Percentiles rank a stretch among this genome's conserved stretches.
phyloP scores from a whole-genome alignment of 2,888 invertebrate species.

The Archips crataeganus region DNA sequence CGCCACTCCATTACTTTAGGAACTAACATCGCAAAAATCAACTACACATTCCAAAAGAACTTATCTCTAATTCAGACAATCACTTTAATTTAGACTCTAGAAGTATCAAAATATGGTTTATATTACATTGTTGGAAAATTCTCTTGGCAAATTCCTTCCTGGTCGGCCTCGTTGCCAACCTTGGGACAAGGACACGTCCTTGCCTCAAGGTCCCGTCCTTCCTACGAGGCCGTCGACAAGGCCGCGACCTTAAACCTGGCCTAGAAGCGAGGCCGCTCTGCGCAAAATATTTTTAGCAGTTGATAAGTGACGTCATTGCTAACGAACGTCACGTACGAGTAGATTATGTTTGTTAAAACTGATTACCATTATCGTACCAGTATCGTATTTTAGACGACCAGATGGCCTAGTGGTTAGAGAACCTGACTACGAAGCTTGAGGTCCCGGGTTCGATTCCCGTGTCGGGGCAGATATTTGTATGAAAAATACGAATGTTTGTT shows the following conservation, averaged over 20 bases:
- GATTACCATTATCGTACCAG: too few relatives aligned
- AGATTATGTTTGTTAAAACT: too few relatives aligned
- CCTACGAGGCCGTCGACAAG: constrained; percentile 16
- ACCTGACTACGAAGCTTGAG: too few relatives aligned
- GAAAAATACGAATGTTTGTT: too few relatives aligned
- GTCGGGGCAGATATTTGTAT: too few relatives aligned
- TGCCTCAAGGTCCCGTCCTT: constrained; percentile 51
- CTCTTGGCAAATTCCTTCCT: constrained; percentile 18
- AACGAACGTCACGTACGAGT: constrained; percentile 7
- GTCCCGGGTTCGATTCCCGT: too few relatives aligned
- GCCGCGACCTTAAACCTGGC: constrained; percentile 31
- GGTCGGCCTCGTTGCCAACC: constrained; percentile 18
- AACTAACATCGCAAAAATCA: neutral
- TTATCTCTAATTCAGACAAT: neutral
- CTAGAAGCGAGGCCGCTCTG: constrained; percentile 10
- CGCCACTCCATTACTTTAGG: neutral
- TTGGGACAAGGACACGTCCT: constrained; percentile 50
- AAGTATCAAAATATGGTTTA: accelerated
- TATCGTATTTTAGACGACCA: too few relatives aligned
- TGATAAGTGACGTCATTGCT: constrained; percentile 28
- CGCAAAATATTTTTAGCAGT: constrained; percentile 26
- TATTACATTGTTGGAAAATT: neutral
- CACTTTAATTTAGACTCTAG: neutral
- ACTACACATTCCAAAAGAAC: neutral
- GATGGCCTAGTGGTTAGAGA: too few relatives aligned